Conservation (phyloP, 2,888 invertebrate species). For the Harpagoxenus sublaevis region DNA sequence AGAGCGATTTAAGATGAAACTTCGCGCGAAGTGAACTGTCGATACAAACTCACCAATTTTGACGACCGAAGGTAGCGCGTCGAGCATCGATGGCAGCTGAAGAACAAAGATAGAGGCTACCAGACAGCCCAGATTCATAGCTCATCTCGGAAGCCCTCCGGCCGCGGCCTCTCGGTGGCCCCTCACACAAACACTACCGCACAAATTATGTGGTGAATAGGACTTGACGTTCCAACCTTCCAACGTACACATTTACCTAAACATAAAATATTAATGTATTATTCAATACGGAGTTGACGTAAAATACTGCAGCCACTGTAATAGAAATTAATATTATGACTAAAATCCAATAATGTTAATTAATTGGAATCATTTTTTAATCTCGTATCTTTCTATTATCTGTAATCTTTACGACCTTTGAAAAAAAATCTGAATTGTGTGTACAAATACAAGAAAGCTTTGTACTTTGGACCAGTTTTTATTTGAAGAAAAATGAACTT, state of each 20-base stretch:
- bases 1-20: not conserved
- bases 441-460: not conserved
- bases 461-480: not conserved
- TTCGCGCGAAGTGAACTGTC: not conserved
- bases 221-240: constrained; percentile 61
- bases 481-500: not conserved
- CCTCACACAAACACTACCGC: constrained; percentile 74
- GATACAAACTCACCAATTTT: constrained; percentile 83
- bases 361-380: not conserved
- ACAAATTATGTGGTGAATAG: constrained; percentile 63
- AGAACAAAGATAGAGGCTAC: constrained; percentile 84
- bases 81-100: constrained; percentile 79
- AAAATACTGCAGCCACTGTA: not conserved
- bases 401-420: not conserved
- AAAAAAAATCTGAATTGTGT: not conserved
- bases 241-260: constrained; percentile 72
- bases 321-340: not conserved
- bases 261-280: constrained; percentile 8
- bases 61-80: constrained; percentile 83
- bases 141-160: constrained; percentile 85
- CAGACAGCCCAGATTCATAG: constrained; percentile 86
- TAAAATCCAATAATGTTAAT: not conserved
- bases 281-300: not conserved
- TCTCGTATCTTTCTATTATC: not conserved
- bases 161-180: constrained; percentile 76